These are phyloP conservation scores for Ferdinandea cuprea DNA, from an alignment of 2,888 invertebrate genomes.

Conservation along the genomic window DNA sequence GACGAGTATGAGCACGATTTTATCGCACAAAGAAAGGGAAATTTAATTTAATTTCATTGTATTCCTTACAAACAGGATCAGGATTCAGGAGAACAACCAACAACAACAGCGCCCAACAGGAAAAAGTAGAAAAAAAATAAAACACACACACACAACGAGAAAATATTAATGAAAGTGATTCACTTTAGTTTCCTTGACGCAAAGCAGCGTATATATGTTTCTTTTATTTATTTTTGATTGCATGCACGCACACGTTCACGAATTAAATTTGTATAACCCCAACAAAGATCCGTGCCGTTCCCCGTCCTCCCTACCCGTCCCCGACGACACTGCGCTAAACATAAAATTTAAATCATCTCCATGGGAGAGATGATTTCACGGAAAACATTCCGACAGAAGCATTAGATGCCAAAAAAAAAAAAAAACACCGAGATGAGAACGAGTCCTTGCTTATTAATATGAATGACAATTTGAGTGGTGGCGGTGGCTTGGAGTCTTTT, in stretches of 20 bases:
- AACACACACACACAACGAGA: no score
- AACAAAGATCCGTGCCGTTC: neutral
- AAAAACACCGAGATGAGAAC: neutral
- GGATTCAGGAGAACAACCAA: neutral
- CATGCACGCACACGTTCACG: neutral
- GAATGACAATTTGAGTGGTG: conserved; percentile 27
- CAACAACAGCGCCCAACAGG: neutral
- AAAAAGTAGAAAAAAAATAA: conserved; percentile 20
- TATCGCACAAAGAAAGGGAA: neutral
- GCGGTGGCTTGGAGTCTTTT: neutral
- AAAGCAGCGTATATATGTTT: conserved; percentile 30
- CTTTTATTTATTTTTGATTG: conserved; percentile 49
- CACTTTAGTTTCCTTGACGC: conserved; percentile 33
- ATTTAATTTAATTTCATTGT: conserved; percentile 59
- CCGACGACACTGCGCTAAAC: neutral
- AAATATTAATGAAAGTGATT: conserved; percentile 43
- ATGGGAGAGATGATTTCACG: conserved; percentile 32
- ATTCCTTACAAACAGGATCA: conserved; percentile 33
- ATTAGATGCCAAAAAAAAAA: conserved; percentile 5
- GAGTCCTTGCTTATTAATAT: conserved; percentile 43
- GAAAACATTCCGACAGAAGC: conserved; percentile 6
- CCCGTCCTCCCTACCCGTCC: no score
- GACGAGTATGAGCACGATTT: neutral
- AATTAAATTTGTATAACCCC: conserved; percentile 8
- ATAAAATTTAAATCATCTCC: conserved; percentile 48